A percentile compares a stretch with the other conserved stretches of the same genome.
Evolutionary conservation across 1,140 invertebrate genomes (phyloP).

Genomic region (Lanistes nyassanus): DNA sequence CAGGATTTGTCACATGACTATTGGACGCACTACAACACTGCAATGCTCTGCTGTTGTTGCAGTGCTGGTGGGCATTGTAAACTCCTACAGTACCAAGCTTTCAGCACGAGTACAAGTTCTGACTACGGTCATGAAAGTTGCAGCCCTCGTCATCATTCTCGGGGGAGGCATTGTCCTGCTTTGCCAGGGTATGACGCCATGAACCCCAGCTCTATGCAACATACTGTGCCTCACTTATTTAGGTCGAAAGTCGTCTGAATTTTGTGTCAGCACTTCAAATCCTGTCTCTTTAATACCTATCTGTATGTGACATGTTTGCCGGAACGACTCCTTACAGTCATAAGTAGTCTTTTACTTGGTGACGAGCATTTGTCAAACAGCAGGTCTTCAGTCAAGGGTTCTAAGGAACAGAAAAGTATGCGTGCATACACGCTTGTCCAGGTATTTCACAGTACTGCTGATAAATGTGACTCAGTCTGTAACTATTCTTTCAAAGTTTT

Average conservation of each 20-base stretch:
- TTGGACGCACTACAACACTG: too few relatives aligned
- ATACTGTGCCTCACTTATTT: too few relatives aligned
- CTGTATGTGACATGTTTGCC: not conserved
- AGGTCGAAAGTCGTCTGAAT: not conserved
- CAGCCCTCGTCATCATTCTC: slow-evolving; percentile 74
- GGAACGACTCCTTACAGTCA: not conserved
- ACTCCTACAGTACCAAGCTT: slow-evolving; percentile 84
- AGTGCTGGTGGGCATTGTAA: slow-evolving; percentile 80
- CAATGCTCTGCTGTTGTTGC: slow-evolving; percentile 1
- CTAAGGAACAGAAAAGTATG: too few relatives aligned
- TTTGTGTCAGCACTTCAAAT: not conserved
- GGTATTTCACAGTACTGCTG: too few relatives aligned
- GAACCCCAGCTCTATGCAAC: not conserved
- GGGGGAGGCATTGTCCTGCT: slow-evolving; percentile 82
- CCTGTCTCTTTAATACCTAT: not conserved
- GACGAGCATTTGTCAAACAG: too few relatives aligned
- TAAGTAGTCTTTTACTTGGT: too few relatives aligned
- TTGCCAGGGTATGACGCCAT: slow-evolving; percentile 69
- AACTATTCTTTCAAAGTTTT: too few relatives aligned
- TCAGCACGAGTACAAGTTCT: slow-evolving; percentile 88
- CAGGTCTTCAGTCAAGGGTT: too few relatives aligned
- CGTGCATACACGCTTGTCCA: too few relatives aligned
- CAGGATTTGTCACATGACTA: too few relatives aligned
- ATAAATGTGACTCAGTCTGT: too few relatives aligned
- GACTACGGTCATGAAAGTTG: slow-evolving; percentile 81